These are phyloP conservation scores for Daktulosphaira vitifoliae DNA, from an alignment of 1,140 invertebrate species.

Conservation along the genomic window DNA sequence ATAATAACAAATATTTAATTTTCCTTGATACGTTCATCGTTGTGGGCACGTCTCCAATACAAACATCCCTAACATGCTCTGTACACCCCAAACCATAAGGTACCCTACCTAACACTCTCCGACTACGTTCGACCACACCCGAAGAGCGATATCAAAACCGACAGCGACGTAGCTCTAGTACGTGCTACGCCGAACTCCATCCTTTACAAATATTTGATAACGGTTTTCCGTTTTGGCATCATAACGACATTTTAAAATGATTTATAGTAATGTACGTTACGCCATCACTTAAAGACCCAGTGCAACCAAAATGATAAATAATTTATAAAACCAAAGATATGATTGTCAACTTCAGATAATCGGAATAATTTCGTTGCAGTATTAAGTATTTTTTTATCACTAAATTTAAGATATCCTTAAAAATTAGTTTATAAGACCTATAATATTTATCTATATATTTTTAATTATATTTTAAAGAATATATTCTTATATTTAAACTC, in stretches of 20 bases:
- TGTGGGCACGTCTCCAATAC: conserved; percentile 26
- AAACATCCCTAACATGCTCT: conserved; percentile 26
- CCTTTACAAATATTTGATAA: conserved; percentile 33
- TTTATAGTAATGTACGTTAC: conserved; percentile 24
- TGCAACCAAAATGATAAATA: conserved; percentile 30
- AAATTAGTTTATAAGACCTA: too few relatives aligned
- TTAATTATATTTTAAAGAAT: too few relatives aligned
- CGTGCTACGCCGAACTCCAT: neutral
- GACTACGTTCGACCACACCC: conserved; percentile 1
- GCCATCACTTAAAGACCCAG: conserved; percentile 13
- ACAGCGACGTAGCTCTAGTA: neutral
- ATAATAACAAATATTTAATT: conserved; percentile 29
- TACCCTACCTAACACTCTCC: too few relatives aligned
- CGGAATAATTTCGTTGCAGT: conserved; percentile 13
- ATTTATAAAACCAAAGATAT: conserved; percentile 25
- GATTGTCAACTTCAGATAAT: conserved; percentile 26
- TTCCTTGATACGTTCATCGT: conserved; percentile 14
- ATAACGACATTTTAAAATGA: conserved; percentile 32
- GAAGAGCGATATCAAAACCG: conserved; percentile 13
- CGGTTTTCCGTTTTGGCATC: conserved; percentile 33
- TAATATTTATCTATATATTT: too few relatives aligned
- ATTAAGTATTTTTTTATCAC: too few relatives aligned
- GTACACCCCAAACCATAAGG: neutral
- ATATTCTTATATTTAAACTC: too few relatives aligned
- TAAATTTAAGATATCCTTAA: too few relatives aligned